Conservation (phyloP, 30 jellyfish, hydroid and myxozoan species). For the Chrysaora quinquecirrha region DNA sequence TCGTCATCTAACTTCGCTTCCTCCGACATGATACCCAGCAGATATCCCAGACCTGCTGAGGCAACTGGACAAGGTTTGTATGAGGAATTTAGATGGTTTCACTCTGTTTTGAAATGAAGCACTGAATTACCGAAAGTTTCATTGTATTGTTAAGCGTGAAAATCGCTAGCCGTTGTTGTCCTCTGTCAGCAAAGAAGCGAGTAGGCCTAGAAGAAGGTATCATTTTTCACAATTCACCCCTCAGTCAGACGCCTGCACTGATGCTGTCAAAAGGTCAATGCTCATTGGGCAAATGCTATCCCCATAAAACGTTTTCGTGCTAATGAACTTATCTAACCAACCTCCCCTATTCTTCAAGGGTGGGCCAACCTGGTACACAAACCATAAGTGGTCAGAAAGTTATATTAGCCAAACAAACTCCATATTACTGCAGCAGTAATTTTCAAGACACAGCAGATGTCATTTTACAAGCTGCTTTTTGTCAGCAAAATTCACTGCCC, state of each 20-base stretch:
- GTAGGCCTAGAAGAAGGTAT: neutral
- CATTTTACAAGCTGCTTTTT: no score
- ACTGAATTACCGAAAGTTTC: neutral
- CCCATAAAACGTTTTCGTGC: no score
- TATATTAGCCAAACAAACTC: no score
- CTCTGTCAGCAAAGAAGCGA: neutral
- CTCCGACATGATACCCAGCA: neutral
- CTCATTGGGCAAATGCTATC: no score
- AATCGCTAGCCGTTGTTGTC: neutral
- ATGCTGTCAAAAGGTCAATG: no score
- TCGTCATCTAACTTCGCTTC: neutral
- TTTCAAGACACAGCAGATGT: no score
- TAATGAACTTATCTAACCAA: no score
- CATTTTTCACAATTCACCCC: neutral
- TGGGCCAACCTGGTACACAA: no score
- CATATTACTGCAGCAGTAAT: no score
- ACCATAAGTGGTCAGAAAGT: no score
- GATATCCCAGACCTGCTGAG: neutral
- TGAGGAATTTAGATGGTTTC: neutral
- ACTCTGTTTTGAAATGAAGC: neutral
- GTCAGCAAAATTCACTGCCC: no score
- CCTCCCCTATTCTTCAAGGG: no score
- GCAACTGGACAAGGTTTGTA: conserved; percentile 6
- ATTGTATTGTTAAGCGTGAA: neutral
- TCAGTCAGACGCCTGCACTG: neutral